Evolutionary conservation across 35 echinoderm and acorn worm species (phyloP).

Genomic region (Heliocidaris tuberculata): DNA sequence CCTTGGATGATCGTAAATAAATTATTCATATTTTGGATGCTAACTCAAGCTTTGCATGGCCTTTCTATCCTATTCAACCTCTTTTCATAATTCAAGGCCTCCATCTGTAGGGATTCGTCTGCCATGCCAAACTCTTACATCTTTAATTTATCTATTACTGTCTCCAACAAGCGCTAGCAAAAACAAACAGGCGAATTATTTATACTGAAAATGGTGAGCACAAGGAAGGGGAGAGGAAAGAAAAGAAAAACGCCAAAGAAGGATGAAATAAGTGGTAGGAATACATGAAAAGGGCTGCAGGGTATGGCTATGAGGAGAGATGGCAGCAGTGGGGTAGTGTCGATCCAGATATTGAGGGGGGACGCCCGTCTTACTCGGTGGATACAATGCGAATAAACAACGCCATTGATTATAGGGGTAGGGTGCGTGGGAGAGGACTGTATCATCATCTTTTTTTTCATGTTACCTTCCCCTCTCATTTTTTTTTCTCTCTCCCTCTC

Average conservation of each 20-base stretch:
- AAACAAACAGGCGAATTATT: constrained; percentile 7
- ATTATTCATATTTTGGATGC: not conserved
- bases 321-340: no score
- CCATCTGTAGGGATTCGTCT: not conserved
- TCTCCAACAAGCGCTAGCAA: not conserved
- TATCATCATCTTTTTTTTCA: no score
- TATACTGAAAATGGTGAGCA: not conserved
- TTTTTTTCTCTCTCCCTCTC: no score
- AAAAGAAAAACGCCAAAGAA: not conserved
- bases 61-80: not conserved
- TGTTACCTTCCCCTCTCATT: no score
- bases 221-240: not conserved
- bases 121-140: not conserved
- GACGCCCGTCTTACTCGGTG: no score
- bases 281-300: no score
- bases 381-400: no score
- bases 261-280: no score
- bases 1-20: not conserved
- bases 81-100: not conserved
- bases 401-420: no score
- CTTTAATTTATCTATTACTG: constrained; percentile 13
- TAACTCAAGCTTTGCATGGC: not conserved
- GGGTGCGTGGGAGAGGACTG: no score
- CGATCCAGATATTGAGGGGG: no score
- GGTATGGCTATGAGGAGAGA: no score